phyloP scores from a whole-genome alignment of 2,113 vertebrate genomes.

The Riparia riparia region DNA sequence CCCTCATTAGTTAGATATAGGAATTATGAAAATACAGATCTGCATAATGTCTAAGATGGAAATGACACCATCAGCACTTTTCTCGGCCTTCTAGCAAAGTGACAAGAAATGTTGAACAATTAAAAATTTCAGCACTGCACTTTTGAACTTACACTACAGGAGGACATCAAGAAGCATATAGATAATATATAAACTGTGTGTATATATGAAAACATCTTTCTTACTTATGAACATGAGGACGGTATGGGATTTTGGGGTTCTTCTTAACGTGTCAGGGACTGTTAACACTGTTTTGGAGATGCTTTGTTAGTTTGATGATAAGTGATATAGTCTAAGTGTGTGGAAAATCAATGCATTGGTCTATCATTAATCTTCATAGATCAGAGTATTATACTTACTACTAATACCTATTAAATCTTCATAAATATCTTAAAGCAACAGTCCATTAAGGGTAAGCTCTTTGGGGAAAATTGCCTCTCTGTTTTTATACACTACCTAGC shows the following conservation, averaged over 20 bases:
- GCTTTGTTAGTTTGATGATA: not conserved
- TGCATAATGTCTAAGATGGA: not conserved
- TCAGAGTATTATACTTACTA: not conserved
- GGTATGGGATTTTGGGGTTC: not conserved
- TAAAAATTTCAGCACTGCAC: not conserved
- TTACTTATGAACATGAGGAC: not conserved
- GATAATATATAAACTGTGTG: not conserved
- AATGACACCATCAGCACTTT: not conserved
- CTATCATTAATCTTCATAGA: not conserved
- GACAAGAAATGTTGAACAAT: not conserved
- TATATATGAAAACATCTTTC: not conserved
- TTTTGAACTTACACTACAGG: not conserved
- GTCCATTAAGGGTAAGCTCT: not conserved
- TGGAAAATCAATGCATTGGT: not conserved
- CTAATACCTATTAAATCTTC: not conserved
- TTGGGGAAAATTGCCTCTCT: not conserved
- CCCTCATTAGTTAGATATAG: not conserved
- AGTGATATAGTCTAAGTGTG: not conserved
- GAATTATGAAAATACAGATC: not conserved
- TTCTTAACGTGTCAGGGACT: not conserved
- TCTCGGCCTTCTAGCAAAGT: not conserved
- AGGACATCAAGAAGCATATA: not conserved
- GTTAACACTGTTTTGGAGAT: not conserved
- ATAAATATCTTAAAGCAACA: not conserved
- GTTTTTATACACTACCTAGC: not conserved